Evolutionary conservation across 2,113 vertebrate genomes (phyloP), one percentile per base, ranked within the genome.

Genomic region (Chlorocebus sabaeus): DNA sequence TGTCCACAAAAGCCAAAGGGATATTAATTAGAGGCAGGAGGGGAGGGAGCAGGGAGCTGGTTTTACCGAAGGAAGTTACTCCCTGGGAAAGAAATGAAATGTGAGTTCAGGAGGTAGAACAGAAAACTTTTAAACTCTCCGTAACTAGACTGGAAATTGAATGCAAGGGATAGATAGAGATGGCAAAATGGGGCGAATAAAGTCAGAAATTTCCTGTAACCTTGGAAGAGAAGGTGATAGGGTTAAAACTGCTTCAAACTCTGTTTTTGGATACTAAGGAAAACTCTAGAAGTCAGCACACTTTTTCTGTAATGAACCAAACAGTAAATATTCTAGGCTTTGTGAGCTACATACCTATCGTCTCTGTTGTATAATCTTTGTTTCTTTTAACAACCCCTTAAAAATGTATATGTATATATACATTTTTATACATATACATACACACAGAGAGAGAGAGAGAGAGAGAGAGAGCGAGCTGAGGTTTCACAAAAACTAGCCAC

Each of bases 41-140:
- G 30, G 22, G 57, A 90, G 8, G 57, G 40, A 81, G 7, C 11
- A 43, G 43, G 48, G 59, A 94, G 40, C 32, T 96, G 73, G n/a
- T 93, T 35, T 93, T 82, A 82, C 72, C 11, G 40, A 96, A 96
- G 85, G 82, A 97, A 92, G 92, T 98, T 93, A 96, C 93, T 97
- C 38, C 43, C 75, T 35, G 23, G 72, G 83, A 97, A 96, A 97
- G 32, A 96, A 96, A 83, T 92, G 82, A 96, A 96, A 98, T 55
- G 13, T 84, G 96, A 93, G 43, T 96, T 97, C 61, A 55, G 50
- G 50, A 86, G 45, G 45, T 73, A 75, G 38, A 95, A 82, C 8
- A 93, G 82, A 96, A 93, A 91, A 25, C 79, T 86, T 97, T 95
- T 73, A 79, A 97, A 96, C 48, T 89, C 64, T 96, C 91, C 43